These are phyloP conservation scores for Hymenochirus boettgeri DNA, from an alignment of 2,113 vertebrate genomes.

Conservation along the genomic window DNA sequence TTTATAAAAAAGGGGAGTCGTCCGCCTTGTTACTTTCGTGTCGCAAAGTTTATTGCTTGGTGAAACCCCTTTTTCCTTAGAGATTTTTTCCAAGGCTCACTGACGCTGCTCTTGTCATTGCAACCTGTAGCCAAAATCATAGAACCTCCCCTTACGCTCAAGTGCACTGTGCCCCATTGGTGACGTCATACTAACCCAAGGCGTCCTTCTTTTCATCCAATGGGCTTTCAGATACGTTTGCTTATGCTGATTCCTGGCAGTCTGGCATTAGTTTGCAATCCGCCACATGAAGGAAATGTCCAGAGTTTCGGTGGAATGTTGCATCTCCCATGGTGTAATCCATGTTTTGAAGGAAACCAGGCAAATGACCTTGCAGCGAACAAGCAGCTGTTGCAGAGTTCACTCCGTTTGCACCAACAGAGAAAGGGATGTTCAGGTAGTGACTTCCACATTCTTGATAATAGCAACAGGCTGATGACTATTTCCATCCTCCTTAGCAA, in stretches of 20 bases:
- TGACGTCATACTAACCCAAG: conserved; percentile 61
- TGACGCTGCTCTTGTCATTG: conserved; percentile 58
- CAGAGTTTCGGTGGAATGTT: conserved; percentile 58
- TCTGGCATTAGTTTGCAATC: conserved; percentile 60
- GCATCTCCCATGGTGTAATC: conserved; percentile 62
- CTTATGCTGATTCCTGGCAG: conserved; percentile 58
- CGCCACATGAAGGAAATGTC: conserved; percentile 61
- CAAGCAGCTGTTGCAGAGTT: conserved; percentile 57
- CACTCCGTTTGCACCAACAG: conserved; percentile 66
- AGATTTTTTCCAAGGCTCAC: conserved; percentile 70
- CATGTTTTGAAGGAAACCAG: conserved; percentile 64
- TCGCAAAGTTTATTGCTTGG: conserved; percentile 63
- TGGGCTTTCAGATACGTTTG: conserved; percentile 55
- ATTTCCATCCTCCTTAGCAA: conserved; percentile 76
- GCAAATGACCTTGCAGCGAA: conserved; percentile 68
- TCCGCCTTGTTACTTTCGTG: conserved; percentile 58
- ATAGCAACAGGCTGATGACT: conserved; percentile 84
- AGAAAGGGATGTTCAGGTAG: conserved; percentile 82
- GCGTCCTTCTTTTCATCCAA: conserved; percentile 53
- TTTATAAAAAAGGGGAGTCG: neutral
- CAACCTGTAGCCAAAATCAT: conserved; percentile 66
- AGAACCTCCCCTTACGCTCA: conserved; percentile 68
- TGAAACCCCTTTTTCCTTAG: conserved; percentile 62
- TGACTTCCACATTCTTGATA: conserved; percentile 80
- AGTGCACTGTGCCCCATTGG: conserved; percentile 53